Percentiles rank a stretch among this genome's conserved stretches.
Conservation (phyloP, 2,797 vertebrate species). For the Scomberomorus guttatus region DNA sequence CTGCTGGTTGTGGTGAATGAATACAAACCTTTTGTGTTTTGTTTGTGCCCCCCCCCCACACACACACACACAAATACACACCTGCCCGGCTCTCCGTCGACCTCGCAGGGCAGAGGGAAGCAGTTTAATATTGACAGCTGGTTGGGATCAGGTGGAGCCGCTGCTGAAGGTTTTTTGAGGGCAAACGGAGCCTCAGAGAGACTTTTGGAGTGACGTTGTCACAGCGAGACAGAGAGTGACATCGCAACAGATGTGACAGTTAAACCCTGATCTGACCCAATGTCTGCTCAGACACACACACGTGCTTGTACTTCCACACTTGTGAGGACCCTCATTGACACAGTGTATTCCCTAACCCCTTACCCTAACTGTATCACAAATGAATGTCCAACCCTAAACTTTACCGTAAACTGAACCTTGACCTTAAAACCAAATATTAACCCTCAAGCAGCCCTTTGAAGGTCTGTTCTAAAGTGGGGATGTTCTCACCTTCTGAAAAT, state of each 20-base stretch:
- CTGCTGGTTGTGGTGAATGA: neutral
- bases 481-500: too few species aligned
- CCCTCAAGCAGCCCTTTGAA: neutral
- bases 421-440: neutral
- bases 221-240: conserved; percentile 3
- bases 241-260: conserved; percentile 53
- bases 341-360: too few species aligned
- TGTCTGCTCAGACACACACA: conserved; percentile 1
- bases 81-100: neutral
- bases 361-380: too few species aligned
- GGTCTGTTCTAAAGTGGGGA: too few species aligned
- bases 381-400: too few species aligned
- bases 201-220: conserved; percentile 40
- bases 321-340: neutral
- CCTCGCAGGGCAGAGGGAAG: conserved; percentile 1
- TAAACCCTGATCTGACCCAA: conserved; percentile 24
- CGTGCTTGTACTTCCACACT: neutral
- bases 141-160: conserved; percentile 59
- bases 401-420: too few species aligned
- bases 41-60: neutral
- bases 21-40: neutral
- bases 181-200: conserved; percentile 44
- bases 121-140: conserved; percentile 51
- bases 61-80: conserved; percentile 18
- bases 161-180: conserved; percentile 47